Percentiles rank a stretch among this genome's conserved stretches.
Conservation (phyloP, 2,888 invertebrate genomes). For the Mantis religiosa region DNA sequence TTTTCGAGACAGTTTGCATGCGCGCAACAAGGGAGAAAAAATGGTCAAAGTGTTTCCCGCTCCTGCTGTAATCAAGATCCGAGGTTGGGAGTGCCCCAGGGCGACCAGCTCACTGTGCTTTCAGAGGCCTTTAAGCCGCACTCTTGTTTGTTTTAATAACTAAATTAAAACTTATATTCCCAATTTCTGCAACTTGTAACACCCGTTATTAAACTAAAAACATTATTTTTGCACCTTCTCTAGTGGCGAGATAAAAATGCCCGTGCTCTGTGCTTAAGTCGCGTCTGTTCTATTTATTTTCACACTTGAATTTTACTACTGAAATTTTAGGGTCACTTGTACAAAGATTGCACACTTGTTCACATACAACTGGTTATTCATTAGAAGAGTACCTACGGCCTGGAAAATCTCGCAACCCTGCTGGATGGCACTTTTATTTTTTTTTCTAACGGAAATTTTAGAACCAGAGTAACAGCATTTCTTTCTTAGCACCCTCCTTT, state of each 20-base stretch:
- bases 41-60: neutral
- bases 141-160: neutral
- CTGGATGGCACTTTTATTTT: too few relatives aligned
- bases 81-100: neutral
- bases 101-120: neutral
- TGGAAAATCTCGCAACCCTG: too few relatives aligned
- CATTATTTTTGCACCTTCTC: neutral
- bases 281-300: neutral
- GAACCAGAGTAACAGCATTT: too few relatives aligned
- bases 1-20: neutral
- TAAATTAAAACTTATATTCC: neutral
- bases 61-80: neutral
- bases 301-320: neutral
- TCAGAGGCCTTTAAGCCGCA: neutral
- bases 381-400: too few relatives aligned
- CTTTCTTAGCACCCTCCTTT: too few relatives aligned
- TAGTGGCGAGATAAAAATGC: neutral
- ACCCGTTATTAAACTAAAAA: neutral
- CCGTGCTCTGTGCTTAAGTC: neutral
- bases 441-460: too few relatives aligned
- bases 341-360: too few relatives aligned
- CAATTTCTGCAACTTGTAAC: neutral
- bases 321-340: too few relatives aligned
- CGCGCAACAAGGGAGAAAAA: neutral
- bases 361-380: too few relatives aligned